A percentile compares a stretch with the other conserved stretches of the same genome.
phyloP scores from a whole-genome alignment of 2,797 vertebrate genomes.

The Poecilia gillii region DNA sequence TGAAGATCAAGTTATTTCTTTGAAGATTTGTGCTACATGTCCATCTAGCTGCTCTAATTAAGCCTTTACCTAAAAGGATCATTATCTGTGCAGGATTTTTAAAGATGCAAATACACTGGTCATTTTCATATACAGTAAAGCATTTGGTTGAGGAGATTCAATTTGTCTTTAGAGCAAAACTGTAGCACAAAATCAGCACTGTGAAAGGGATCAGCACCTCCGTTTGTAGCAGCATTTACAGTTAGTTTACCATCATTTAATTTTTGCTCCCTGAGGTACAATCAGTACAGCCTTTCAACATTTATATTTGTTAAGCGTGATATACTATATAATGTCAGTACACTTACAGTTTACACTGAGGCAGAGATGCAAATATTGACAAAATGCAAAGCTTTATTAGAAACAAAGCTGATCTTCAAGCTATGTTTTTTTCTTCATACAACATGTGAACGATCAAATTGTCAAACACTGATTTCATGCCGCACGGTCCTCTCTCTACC shows the following conservation, averaged over 20 bases:
- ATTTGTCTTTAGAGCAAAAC: background rate
- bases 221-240: background rate
- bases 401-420: background rate
- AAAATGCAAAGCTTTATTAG: slow-evolving; percentile 2
- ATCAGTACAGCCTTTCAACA: background rate
- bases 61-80: background rate
- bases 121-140: background rate
- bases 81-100: background rate
- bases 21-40: background rate
- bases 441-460: background rate
- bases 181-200: background rate
- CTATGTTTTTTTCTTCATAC: background rate
- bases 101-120: background rate
- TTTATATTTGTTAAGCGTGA: background rate
- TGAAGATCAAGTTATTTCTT: background rate
- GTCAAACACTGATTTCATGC: slow-evolving; percentile 6
- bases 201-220: background rate
- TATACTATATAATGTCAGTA: background rate
- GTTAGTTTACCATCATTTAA: background rate
- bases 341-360: background rate
- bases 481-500: slow-evolving; percentile 1
- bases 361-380: slow-evolving; percentile 6
- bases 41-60: background rate
- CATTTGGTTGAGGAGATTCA: background rate
- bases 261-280: background rate